These are phyloP conservation scores for Machimus atricapillus DNA, from an alignment of 2,888 invertebrate genomes.

Conservation along the genomic window DNA sequence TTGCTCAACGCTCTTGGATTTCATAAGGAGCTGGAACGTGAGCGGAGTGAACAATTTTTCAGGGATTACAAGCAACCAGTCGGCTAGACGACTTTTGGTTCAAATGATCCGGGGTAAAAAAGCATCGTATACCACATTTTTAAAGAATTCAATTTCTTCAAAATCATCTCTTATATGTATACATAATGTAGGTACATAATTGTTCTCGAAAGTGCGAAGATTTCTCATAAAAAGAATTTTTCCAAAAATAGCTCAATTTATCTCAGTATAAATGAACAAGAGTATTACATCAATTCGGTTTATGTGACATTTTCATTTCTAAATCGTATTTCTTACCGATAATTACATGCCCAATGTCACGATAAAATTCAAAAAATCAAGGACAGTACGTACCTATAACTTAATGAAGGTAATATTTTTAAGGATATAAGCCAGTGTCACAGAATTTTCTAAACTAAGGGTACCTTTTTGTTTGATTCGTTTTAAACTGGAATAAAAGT, in stretches of 20 bases:
- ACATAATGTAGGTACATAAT: not conserved
- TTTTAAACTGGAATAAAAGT: too few species aligned
- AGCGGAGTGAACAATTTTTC: not conserved
- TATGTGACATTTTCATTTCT: too few species aligned
- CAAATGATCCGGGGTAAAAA: not conserved
- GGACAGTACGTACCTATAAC: too few species aligned
- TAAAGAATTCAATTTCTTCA: too few species aligned
- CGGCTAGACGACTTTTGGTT: not conserved
- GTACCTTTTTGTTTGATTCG: too few species aligned
- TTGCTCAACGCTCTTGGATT: not conserved
- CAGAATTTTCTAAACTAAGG: too few species aligned
- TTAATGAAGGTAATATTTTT: not conserved
- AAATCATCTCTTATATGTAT: too few species aligned
- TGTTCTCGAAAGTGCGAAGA: not conserved
- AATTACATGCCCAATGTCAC: not conserved
- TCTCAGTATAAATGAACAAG: too few species aligned
- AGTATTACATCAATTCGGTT: too few species aligned
- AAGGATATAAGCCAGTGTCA: not conserved
- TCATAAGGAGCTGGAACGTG: not conserved
- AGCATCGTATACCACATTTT: not conserved
- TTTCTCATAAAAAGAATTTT: not conserved
- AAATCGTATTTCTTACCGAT: too few species aligned
- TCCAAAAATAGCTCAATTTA: too few species aligned
- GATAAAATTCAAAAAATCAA: not conserved
- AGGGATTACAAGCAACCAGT: not conserved